Percentiles rank a stretch among this genome's conserved stretches.
Evolutionary conservation across 2,797 vertebrate species (phyloP).

Genomic region (Glossophaga mutica): DNA sequence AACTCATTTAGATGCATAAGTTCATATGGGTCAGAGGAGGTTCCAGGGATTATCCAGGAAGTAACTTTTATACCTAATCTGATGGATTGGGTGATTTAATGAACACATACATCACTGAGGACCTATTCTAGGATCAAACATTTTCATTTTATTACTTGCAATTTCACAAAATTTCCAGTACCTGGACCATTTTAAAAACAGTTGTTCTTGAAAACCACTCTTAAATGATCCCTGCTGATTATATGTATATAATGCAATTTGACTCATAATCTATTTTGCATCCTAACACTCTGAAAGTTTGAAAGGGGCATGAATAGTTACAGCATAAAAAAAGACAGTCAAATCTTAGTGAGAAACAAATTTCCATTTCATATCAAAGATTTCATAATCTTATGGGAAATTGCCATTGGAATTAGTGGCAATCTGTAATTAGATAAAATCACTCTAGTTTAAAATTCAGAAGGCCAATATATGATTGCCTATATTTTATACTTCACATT

Average conservation of each 20-base stretch:
- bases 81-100: neutral
- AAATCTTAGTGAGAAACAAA: neutral
- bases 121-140: neutral
- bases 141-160: neutral
- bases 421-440: neutral
- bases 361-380: neutral
- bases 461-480: neutral
- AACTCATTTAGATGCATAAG: no score
- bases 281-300: neutral
- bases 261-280: neutral
- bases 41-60: neutral
- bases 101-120: neutral
- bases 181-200: conserved; percentile 30
- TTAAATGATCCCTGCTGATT: neutral
- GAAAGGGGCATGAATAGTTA: neutral
- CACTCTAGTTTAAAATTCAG: neutral
- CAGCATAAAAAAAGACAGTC: neutral
- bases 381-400: neutral
- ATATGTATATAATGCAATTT: neutral
- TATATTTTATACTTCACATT: neutral
- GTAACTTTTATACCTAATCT: neutral
- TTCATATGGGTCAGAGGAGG: neutral
- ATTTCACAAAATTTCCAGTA: conserved; percentile 5
- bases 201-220: conserved; percentile 11
- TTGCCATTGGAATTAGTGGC: neutral